Evolutionary conservation across 2,113 vertebrate species (phyloP).

Genomic region (Bubo bubo): DNA sequence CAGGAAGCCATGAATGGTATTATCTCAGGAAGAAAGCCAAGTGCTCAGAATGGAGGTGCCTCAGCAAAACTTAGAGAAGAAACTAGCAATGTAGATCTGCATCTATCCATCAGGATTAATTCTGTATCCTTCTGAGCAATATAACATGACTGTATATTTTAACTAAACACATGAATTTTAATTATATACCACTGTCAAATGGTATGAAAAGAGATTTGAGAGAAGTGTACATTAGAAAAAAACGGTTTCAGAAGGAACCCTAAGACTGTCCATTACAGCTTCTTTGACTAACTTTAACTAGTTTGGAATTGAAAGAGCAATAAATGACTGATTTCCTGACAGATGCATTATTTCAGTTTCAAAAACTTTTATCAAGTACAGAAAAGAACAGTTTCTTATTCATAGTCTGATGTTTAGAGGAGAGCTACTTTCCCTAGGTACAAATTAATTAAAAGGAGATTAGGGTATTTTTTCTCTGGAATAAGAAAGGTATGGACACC

Average conservation of each 20-base stretch:
- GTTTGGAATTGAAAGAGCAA: background rate
- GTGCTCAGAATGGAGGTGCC: background rate
- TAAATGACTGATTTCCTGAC: slow-evolving; percentile 31
- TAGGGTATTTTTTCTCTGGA: background rate
- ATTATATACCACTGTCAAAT: background rate
- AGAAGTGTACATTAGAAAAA: slow-evolving; percentile 10
- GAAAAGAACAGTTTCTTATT: background rate
- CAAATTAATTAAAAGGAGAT: background rate
- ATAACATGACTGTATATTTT: background rate
- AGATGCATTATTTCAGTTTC: background rate
- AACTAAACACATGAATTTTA: background rate
- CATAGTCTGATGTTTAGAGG: background rate
- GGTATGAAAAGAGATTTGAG: background rate
- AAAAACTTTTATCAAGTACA: background rate
- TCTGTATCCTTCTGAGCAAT: background rate
- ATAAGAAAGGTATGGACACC: background rate
- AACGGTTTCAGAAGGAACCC: background rate
- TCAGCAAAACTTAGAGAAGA: background rate
- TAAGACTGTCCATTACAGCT: background rate
- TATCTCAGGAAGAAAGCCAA: background rate
- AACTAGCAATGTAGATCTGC: background rate
- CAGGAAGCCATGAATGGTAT: background rate
- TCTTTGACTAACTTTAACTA: slow-evolving; percentile 52
- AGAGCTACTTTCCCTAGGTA: background rate
- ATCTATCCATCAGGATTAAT: background rate